These are phyloP conservation scores for Saguinus midas DNA, from an alignment of 2,113 vertebrate genomes.

Conservation along the genomic window DNA sequence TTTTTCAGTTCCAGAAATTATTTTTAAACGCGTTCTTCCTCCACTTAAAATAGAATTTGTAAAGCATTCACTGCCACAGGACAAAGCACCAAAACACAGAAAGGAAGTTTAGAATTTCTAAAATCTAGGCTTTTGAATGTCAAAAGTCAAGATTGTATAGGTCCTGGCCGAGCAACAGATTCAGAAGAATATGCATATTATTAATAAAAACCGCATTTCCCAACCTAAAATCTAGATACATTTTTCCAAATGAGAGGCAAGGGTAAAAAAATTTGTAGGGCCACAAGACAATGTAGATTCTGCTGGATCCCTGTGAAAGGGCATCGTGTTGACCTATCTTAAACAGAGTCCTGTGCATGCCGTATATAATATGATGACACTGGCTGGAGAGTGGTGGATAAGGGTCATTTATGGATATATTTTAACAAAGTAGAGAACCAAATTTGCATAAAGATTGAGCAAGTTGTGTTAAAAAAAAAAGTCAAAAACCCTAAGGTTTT, in stretches of 20 bases:
- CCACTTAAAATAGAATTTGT: background rate
- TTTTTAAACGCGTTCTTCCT: background rate
- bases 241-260: background rate
- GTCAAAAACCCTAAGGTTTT: background rate
- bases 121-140: background rate
- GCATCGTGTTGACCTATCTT: background rate
- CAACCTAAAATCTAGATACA: background rate
- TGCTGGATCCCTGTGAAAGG: background rate
- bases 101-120: background rate
- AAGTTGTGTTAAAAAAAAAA: background rate
- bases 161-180: background rate
- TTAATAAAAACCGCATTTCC: background rate
- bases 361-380: background rate
- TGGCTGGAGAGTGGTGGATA: background rate
- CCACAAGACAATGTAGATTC: background rate
- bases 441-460: background rate
- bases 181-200: background rate
- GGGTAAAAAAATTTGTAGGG: background rate
- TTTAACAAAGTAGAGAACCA: background rate
- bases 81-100: background rate
- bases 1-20: background rate
- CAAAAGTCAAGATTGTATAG: background rate
- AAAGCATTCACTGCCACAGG: background rate
- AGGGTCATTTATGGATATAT: background rate
- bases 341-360: background rate